Conservation (phyloP, 64 coral and sea anemone species). For the Anthopleura sola region DNA sequence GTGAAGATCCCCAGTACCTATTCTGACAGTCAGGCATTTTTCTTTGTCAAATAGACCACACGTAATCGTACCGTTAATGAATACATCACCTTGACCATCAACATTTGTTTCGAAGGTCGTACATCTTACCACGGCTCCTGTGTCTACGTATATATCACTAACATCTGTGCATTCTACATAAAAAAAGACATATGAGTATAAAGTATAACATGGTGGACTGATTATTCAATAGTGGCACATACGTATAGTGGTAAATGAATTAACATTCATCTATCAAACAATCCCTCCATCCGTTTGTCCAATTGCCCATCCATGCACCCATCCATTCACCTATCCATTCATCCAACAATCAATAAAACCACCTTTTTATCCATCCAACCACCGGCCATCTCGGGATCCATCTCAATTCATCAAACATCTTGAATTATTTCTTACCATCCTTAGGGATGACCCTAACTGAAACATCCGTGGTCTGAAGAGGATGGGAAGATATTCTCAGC, state of each 20-base stretch:
- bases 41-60: constrained; percentile 15
- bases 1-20: constrained; percentile 30
- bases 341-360: no score
- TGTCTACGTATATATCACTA: constrained; percentile 44
- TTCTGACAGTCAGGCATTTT: constrained; percentile 24
- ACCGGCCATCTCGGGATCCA: no score
- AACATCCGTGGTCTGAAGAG: constrained; percentile 39
- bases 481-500: constrained; percentile 36
- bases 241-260: no score
- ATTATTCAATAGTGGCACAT: background rate
- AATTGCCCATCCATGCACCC: no score
- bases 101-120: constrained; percentile 11
- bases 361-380: no score
- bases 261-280: no score
- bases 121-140: constrained; percentile 41
- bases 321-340: no score
- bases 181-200: background rate
- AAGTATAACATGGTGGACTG: background rate
- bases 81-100: constrained; percentile 18
- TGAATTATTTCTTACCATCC: constrained; percentile 23
- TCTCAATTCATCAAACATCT: no score
- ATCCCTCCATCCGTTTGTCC: no score
- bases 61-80: constrained; percentile 52
- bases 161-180: background rate
- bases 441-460: constrained; percentile 14